Evolutionary conservation across 2,797 vertebrate genomes (phyloP).

Genomic region (Anas georgica): DNA sequence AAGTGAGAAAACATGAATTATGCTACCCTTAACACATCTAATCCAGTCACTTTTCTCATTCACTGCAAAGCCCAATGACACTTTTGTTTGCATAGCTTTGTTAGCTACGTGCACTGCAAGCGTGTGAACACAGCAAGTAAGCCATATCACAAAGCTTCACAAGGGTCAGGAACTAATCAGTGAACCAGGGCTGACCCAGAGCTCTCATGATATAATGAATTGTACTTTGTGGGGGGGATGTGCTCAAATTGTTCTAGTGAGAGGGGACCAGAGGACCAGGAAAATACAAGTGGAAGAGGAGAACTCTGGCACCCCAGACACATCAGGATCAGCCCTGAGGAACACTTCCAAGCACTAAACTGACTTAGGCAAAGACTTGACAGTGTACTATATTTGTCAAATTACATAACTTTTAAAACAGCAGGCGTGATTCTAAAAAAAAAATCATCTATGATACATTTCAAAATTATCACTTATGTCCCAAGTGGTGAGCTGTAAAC

Average conservation of each 20-base stretch:
- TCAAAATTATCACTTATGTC: not conserved
- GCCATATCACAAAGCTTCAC: not conserved
- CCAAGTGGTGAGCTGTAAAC: not conserved
- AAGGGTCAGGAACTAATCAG: not conserved
- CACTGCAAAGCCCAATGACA: not conserved
- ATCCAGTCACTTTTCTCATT: not conserved
- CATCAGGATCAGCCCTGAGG: not conserved
- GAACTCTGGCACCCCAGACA: not conserved
- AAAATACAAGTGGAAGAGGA: not conserved
- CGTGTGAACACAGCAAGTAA: rapidly evolving
- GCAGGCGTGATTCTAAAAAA: not conserved
- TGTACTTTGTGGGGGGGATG: not conserved
- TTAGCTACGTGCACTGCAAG: not conserved
- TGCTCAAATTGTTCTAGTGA: not conserved
- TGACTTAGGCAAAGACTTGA: not conserved
- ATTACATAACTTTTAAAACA: not conserved
- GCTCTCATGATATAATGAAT: not conserved
- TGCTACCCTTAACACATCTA: not conserved
- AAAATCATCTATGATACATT: not conserved
- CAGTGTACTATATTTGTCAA: not conserved
- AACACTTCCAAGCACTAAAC: not conserved
- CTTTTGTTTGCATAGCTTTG: not conserved
- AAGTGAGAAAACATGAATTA: not conserved
- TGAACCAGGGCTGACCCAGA: not conserved
- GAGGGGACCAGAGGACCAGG: not conserved